Conservation (phyloP, 2,888 invertebrate genomes). For the Apoda limacodes region DNA sequence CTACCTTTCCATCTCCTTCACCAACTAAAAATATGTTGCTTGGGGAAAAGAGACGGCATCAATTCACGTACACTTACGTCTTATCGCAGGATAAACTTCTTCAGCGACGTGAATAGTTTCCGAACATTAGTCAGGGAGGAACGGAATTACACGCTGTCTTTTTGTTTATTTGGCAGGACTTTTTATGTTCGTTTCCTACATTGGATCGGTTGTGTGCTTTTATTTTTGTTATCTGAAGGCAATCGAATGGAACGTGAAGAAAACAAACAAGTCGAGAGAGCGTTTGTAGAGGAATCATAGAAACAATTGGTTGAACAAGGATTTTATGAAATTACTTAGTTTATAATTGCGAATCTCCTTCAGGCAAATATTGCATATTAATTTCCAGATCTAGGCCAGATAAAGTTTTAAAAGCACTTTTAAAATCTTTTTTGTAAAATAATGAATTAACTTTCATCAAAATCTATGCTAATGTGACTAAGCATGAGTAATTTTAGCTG, state of each 20-base stretch:
- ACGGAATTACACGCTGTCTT: slow-evolving; percentile 48
- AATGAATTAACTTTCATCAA: too few relatives aligned
- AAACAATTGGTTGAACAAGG: slow-evolving; percentile 29
- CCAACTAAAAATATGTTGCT: slow-evolving; percentile 29
- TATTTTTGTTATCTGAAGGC: slow-evolving; percentile 45
- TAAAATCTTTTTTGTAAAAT: too few relatives aligned
- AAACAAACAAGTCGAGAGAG: slow-evolving; percentile 29
- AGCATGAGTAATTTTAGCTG: too few relatives aligned
- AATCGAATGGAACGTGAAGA: slow-evolving; percentile 33
- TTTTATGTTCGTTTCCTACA: slow-evolving; percentile 42
- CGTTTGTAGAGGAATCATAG: slow-evolving; percentile 33
- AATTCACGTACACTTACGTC: slow-evolving; percentile 37
- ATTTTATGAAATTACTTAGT: slow-evolving; percentile 42
- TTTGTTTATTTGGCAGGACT: slow-evolving; percentile 60
- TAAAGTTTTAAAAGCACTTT: too few relatives aligned
- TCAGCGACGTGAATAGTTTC: slow-evolving; percentile 59
- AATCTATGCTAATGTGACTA: too few relatives aligned
- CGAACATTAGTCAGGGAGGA: slow-evolving; percentile 55
- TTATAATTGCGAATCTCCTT: too few relatives aligned
- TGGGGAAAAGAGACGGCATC: slow-evolving; percentile 39
- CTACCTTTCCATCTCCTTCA: slow-evolving; percentile 59
- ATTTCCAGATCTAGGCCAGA: too few relatives aligned
- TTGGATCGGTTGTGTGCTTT: slow-evolving; percentile 37
- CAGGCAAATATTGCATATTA: too few relatives aligned
- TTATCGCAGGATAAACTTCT: slow-evolving; percentile 64